phyloP scores from a whole-genome alignment of 2,888 invertebrate species.

The Chymomyza procnemis region DNA sequence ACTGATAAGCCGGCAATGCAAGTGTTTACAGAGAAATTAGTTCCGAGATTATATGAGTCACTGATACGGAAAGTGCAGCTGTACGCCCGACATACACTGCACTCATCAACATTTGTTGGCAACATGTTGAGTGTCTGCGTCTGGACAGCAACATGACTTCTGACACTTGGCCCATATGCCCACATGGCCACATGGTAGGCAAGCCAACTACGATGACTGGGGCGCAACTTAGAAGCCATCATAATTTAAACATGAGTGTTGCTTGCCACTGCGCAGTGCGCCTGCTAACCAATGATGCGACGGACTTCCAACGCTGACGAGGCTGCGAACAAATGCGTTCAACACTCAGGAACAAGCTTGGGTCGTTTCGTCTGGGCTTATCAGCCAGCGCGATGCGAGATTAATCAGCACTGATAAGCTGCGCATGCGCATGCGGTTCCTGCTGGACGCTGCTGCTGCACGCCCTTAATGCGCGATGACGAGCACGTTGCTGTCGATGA shows the following conservation, averaged over 20 bases:
- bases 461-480: slow-evolving; percentile 21
- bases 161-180: slow-evolving; percentile 53
- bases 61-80: background rate
- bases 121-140: slow-evolving; percentile 42
- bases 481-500: slow-evolving; percentile 16
- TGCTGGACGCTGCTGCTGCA: slow-evolving; percentile 29
- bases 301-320: slow-evolving; percentile 20
- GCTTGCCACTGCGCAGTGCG: slow-evolving; percentile 57
- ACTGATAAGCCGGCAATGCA: slow-evolving; percentile 18
- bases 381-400: slow-evolving; percentile 73
- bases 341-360: slow-evolving; percentile 50
- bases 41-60: slow-evolving; percentile 25
- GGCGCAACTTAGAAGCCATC: slow-evolving; percentile 72
- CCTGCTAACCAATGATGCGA: slow-evolving; percentile 31
- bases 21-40: background rate
- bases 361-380: slow-evolving; percentile 47
- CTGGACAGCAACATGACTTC: slow-evolving; percentile 48
- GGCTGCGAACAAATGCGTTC: slow-evolving; percentile 46
- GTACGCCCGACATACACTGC: background rate
- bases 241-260: slow-evolving; percentile 74
- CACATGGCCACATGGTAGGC: slow-evolving; percentile 34
- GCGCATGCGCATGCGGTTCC: slow-evolving; percentile 48
- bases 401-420: slow-evolving; percentile 74
- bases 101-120: background rate
- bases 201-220: slow-evolving; percentile 9